Evolutionary conservation across 2,888 invertebrate species (phyloP), one percentile per base, ranked within the genome.

Genomic region (Troides helena): DNA sequence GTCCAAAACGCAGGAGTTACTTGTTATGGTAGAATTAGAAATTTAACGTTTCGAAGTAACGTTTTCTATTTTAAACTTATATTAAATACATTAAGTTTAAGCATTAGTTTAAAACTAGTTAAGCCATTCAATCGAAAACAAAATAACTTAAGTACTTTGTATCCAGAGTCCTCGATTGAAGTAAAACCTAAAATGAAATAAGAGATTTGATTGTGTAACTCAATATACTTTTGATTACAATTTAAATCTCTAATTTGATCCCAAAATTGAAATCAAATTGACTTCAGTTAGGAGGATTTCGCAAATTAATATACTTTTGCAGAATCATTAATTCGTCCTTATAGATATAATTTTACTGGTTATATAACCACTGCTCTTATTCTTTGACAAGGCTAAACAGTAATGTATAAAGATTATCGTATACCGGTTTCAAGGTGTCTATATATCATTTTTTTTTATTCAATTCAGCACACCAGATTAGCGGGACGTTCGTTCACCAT

Each of bases 191-290:
- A 18, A 25, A 18, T 30, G 36, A 8, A 60, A 58, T 58, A n/a
- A 58, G 57, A 23, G 57, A 23, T 58, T 58, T 58, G 18, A 36
- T 36, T 36, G 8, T 18, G 14, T 23, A 60, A 30, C 18, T 60
- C 18, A 25, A 60, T 60, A 60, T 60, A 23, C 60, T 60, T 60
- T 36, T 36, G 36, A 60, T 60, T 36, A 30, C 60, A 60, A 60
- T 25, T 23, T 60, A 17, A 60, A 60, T 58, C 4, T 23, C 57
- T 58, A 58, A 58, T 23, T 60, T 36, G 18, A 60, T 60, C 17
- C 25, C 6, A 36, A 30, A 60, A 60, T 60, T 60, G 14, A 36
- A 60, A 60, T 36, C 1, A 36, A 36, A 60, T 60, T 60, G 60
- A 25, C 36, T 60, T 36, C 25, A 17, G 60, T 60, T 30, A 25